phyloP scores from a whole-genome alignment of 2,888 invertebrate genomes.

The Trimorus sp. region DNA sequence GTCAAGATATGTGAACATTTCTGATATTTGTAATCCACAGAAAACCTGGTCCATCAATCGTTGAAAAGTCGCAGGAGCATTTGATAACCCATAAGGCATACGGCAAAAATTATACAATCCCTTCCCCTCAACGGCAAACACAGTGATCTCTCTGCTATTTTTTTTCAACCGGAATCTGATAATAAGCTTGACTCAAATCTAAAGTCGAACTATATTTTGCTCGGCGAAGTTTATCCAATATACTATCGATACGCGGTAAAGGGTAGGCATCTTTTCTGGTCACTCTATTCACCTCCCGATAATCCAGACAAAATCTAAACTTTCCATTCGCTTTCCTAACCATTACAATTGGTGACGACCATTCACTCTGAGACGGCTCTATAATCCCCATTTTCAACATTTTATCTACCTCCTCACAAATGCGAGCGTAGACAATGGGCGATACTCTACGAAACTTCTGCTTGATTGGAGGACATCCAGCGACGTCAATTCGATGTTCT shows the following conservation, averaged over 20 bases:
- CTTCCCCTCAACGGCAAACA: slow-evolving; percentile 71
- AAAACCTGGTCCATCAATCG: not conserved
- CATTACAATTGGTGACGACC: slow-evolving; percentile 71
- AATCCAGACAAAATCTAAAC: slow-evolving; percentile 72
- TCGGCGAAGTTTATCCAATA: slow-evolving; percentile 2
- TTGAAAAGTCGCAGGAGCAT: not conserved
- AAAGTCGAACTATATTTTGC: slow-evolving; percentile 27
- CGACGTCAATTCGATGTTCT: slow-evolving; percentile 36
- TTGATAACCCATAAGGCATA: slow-evolving; percentile 72
- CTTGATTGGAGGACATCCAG: slow-evolving; percentile 1
- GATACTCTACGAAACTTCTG: slow-evolving; percentile 38
- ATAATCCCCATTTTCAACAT: slow-evolving; percentile 73
- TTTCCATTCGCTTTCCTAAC: slow-evolving; percentile 69
- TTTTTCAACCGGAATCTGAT: slow-evolving; percentile 70
- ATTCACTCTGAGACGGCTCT: slow-evolving; percentile 49
- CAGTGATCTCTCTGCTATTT: slow-evolving; percentile 68
- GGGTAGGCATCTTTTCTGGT: slow-evolving; percentile 64
- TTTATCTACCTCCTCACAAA: slow-evolving; percentile 69
- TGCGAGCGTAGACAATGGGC: slow-evolving; percentile 1
- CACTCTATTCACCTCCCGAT: slow-evolving; percentile 66
- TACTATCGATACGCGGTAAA: slow-evolving; percentile 9
- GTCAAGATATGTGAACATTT: slow-evolving; percentile 23
- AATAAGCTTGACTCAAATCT: slow-evolving; percentile 60
- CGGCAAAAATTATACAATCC: slow-evolving; percentile 70
- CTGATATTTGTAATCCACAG: not conserved